These are phyloP conservation scores for Grus americana DNA, from an alignment of 2,113 vertebrate genomes.

Conservation along the genomic window DNA sequence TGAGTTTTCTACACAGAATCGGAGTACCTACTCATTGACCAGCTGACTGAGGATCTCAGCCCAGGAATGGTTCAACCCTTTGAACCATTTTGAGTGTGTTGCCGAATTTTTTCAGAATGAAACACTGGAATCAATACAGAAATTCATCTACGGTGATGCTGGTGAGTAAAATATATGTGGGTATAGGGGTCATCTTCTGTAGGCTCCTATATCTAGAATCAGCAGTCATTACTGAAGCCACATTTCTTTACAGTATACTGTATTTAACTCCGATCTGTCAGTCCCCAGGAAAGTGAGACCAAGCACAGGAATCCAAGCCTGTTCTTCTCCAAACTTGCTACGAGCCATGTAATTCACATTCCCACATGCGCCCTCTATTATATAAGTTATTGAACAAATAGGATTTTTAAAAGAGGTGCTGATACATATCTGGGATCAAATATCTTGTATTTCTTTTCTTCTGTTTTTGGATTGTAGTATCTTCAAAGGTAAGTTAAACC, in stretches of 20 bases:
- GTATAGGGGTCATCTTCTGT: background rate
- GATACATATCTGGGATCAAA: background rate
- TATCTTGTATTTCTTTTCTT: background rate
- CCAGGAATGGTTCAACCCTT: conserved; percentile 62
- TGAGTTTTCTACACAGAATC: rapidly evolving
- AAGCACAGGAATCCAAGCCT: background rate
- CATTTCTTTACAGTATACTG: background rate
- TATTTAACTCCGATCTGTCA: background rate
- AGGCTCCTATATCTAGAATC: background rate
- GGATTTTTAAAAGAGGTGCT: background rate
- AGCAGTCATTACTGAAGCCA: background rate
- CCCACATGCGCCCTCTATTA: rapidly evolving
- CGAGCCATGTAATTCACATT: background rate
- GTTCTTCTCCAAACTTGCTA: background rate
- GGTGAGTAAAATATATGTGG: background rate
- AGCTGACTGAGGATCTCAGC: conserved; percentile 80
- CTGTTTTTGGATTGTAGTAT: background rate
- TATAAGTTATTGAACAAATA: background rate
- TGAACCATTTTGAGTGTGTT: conserved; percentile 71
- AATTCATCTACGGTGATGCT: background rate
- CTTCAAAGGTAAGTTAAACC: background rate
- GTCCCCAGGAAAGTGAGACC: background rate
- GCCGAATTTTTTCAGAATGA: conserved; percentile 64
- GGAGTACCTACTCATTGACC: conserved; percentile 72
- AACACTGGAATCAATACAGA: rapidly evolving